Conservation (phyloP, 2,797 vertebrate species). For the Platyrinchus mystaceus region DNA sequence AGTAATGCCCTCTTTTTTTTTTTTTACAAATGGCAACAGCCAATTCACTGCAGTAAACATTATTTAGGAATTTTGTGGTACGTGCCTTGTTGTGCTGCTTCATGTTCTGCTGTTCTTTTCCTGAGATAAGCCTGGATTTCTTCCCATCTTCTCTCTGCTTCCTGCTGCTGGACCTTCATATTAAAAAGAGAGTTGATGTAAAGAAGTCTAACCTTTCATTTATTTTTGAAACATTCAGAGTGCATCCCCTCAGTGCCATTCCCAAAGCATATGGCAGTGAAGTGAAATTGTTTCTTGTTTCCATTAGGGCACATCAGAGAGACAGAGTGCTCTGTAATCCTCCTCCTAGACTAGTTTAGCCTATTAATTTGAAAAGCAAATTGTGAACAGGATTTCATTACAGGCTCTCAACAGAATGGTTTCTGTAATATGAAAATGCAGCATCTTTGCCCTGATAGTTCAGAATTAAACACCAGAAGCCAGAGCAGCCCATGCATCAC, state of each 20-base stretch:
- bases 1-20: neutral
- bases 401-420: neutral
- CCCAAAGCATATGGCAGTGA: conserved; percentile 12
- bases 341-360: conserved; percentile 14
- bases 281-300: conserved; percentile 21
- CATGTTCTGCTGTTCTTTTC: conserved; percentile 89
- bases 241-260: neutral
- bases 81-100: conserved; percentile 90
- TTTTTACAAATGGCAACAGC: neutral
- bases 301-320: conserved; percentile 26
- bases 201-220: neutral
- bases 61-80: neutral
- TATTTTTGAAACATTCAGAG: neutral
- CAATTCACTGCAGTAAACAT: neutral
- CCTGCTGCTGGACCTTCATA: conserved; percentile 88
- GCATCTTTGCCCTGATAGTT: neutral
- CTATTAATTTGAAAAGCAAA: conserved; percentile 53
- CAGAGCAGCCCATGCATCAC: neutral
- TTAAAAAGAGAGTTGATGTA: neutral
- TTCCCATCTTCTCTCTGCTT: conserved; percentile 92
- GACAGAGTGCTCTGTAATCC: conserved; percentile 11
- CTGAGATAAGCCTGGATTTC: conserved; percentile 92
- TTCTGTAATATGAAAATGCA: neutral
- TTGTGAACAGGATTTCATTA: conserved; percentile 27
- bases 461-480: conserved; percentile 20